Conservation (phyloP, 2,797 vertebrate species). For the Thalassophryne amazonica region DNA sequence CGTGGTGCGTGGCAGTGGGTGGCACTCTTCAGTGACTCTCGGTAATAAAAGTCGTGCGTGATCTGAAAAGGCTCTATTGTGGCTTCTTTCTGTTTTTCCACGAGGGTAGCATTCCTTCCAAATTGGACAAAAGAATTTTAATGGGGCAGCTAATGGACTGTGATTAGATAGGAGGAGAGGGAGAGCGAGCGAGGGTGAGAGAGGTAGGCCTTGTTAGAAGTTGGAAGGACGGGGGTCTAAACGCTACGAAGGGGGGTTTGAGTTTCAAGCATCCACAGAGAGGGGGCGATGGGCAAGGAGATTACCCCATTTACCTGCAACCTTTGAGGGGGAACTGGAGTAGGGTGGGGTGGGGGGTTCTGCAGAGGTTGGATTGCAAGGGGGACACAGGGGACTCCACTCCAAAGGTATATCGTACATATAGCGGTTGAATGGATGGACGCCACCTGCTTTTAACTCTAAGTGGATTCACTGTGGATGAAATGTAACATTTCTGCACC, state of each 20-base stretch:
- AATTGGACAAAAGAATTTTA: slow-evolving; percentile 85
- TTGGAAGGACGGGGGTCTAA: slow-evolving; percentile 42
- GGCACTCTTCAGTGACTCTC: slow-evolving; percentile 66
- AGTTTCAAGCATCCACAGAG: slow-evolving; percentile 65
- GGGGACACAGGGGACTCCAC: slow-evolving; percentile 54
- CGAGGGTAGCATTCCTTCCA: slow-evolving; percentile 78
- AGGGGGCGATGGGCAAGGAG: slow-evolving; percentile 61
- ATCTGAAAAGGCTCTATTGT: slow-evolving; percentile 77
- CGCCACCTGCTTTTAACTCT: slow-evolving; percentile 63
- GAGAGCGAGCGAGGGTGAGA: slow-evolving; percentile 17
- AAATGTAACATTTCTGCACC: too few relatives aligned
- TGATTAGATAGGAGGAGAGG: slow-evolving; percentile 75
- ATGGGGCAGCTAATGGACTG: slow-evolving; percentile 79
- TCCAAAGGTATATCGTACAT: slow-evolving; percentile 58
- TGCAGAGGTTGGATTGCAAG: slow-evolving; percentile 42
- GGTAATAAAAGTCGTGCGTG: slow-evolving; percentile 72
- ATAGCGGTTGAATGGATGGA: slow-evolving; percentile 42
- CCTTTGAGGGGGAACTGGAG: slow-evolving; percentile 63
- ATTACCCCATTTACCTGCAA: slow-evolving; percentile 74
- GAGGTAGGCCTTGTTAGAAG: slow-evolving; percentile 41
- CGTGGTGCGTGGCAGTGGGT: slow-evolving; percentile 58
- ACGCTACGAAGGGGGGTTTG: slow-evolving; percentile 45
- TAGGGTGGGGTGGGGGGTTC: slow-evolving; percentile 27
- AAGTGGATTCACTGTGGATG: slow-evolving; percentile 52
- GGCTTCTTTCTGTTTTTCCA: slow-evolving; percentile 71